Evolutionary conservation across 1,140 invertebrate species (phyloP), one percentile per base, ranked within the genome.

Genomic region (Cepaea nemoralis): DNA sequence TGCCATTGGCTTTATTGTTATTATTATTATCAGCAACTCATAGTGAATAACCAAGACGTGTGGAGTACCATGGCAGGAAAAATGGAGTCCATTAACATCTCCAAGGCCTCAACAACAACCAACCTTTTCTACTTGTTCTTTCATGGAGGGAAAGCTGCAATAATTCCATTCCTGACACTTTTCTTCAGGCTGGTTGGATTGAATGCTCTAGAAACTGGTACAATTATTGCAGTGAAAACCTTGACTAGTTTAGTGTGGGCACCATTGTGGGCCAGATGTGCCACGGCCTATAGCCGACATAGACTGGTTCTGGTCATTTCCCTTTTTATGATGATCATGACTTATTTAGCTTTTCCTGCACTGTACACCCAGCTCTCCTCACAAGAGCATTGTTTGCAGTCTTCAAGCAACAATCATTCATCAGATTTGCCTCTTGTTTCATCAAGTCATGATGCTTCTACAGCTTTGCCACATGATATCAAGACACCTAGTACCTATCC

Each of bases 151-250:
- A 89, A 90, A 83, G 84, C 88, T 48, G 88, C 87, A 69, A 81
- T 91, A 19, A 78, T 91, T 31, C 90, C 90, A 55, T 91, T 90
- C 81, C 83, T 91, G 33, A 88, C 90, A 27, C 71, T 91, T 24
- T 90, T 88, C 74, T 86, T 89, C n/a, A 85, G 89, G 45, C 73
- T 86, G 6, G 50, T 91, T 33, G 90, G 90, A 73, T 82, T 91
- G 33, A 83, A 83, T 67, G 88, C 90, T 3, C 84, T 85, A 48
- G 85, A 90, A 75, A 87, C 86, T n/a, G 90, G 90, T 31, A 80
- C 88, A 22, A 79, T 90, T 33, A 88, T 89, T 76, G 88, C 87
- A 48, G 85, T 83, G 33, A 89, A 90, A 77, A 89, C 88, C 48
- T 70, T 88, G 14, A 84, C 87, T 14, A 85, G 85, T n/a, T 86